Percentiles rank a stretch among this genome's conserved stretches.
These are phyloP conservation scores for Magallana ariakensis DNA, from an alignment of 1,140 invertebrate species.

Conservation along the genomic window DNA sequence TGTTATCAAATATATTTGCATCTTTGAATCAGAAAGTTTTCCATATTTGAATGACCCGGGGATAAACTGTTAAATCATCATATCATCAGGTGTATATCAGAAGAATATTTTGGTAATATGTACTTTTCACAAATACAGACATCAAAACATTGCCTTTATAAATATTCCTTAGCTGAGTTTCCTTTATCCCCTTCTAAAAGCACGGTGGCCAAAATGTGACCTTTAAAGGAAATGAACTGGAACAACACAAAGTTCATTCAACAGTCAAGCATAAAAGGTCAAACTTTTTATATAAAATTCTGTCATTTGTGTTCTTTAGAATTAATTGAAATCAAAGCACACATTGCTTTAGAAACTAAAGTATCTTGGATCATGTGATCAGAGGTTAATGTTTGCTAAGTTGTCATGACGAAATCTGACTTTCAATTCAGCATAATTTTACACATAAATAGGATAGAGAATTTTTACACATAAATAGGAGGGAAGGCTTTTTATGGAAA, in stretches of 20 bases:
- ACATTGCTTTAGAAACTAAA: constrained; percentile 15
- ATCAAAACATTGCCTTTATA: too few species aligned
- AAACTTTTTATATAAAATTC: constrained; percentile 30
- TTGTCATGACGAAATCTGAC: neutral
- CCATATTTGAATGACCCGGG: neutral
- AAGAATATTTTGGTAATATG: too few species aligned
- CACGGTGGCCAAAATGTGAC: neutral
- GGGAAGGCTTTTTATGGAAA: too few species aligned
- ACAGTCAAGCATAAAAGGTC: constrained; percentile 2
- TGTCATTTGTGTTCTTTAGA: constrained; percentile 6
- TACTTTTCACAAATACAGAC: too few species aligned
- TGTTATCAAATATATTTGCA: neutral
- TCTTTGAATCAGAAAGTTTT: neutral
- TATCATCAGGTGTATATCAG: too few species aligned
- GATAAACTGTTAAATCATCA: too few species aligned
- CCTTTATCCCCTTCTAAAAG: neutral
- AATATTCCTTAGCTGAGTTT: neutral
- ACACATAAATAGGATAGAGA: neutral
- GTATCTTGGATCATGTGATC: neutral
- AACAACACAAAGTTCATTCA: neutral
- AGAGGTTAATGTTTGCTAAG: neutral
- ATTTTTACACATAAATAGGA: neutral
- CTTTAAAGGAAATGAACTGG: neutral
- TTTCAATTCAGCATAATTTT: neutral
- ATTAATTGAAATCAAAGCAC: neutral